Evolutionary conservation across 2,113 vertebrate species (phyloP), one percentile per base, ranked within the genome.

Genomic region (Pao palembangensis): DNA sequence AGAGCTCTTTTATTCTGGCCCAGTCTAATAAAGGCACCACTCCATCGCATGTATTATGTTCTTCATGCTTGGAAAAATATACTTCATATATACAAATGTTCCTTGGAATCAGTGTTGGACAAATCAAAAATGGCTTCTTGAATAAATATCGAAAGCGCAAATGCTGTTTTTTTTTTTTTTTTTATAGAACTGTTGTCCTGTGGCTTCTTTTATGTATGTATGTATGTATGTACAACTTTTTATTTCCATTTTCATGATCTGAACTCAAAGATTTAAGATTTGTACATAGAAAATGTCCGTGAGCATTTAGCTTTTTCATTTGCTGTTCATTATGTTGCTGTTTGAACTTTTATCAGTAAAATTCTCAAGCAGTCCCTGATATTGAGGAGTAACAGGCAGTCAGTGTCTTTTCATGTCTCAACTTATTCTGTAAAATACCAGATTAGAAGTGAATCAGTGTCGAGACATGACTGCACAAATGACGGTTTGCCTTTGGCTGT

Each of bases 1-100:
- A 86, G 83, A 51, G 28, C 60, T 73, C 73, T 69, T 86, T 76
- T 80, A 83, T 85, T 79, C 69, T 28, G 28, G 48, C 12, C 53
- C 42, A 64, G 58, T 67, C 61, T 58, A 76, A 67, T 64, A 54
- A 63, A 80, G 70, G 72, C 68, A 55, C 61, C 63, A 55, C 74
- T 73, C 54, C 52, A 43, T 64, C 62, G 61, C 43, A 66, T 76
- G 57, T 77, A 79, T 79, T 28, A 69, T 73, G 64, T 58, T 59
- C 65, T 67, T 75, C 66, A 76, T 68, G 57, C 58, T 25, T 51
- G 18, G 75, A 57, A 67, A 67, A 70, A 62, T 59, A 21, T 77
- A 43, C 3, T 8, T 69, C 66, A 73, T 28, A 65, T 46, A 75
- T 76, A 49, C 63, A 23, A 61, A 15, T 63, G 25, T 38, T 38